A percentile compares a stretch with the other conserved stretches of the same genome.
These are phyloP conservation scores for Salvelinus sp. DNA, from an alignment of 2,113 vertebrate genomes.

Conservation along the genomic window DNA sequence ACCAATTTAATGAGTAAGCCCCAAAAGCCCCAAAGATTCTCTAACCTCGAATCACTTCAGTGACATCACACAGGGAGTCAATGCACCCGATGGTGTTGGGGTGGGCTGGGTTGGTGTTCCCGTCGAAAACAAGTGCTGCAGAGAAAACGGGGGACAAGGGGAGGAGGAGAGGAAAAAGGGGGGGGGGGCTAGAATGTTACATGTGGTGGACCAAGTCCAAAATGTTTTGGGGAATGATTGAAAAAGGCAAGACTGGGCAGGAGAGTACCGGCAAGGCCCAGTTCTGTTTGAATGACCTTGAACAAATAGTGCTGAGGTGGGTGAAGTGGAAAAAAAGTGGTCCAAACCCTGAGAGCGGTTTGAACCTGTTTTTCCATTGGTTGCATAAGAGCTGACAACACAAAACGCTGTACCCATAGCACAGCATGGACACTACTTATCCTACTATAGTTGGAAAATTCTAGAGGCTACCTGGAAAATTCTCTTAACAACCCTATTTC, in stretches of 20 bases:
- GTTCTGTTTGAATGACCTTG: not conserved
- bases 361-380: not conserved
- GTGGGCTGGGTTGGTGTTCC: constrained; percentile 81
- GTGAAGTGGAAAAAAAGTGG: not conserved
- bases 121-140: constrained; percentile 81
- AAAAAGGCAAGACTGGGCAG: not conserved
- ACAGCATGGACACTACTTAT: no score
- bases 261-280: not conserved
- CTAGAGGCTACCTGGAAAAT: not conserved
- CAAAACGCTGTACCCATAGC: not conserved
- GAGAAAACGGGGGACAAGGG: constrained; percentile 52
- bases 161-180: no score
- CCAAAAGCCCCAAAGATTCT: not conserved
- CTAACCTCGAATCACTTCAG: constrained; percentile 80
- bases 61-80: constrained; percentile 81
- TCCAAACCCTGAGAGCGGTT: not conserved
- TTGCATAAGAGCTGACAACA: not conserved
- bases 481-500: not conserved
- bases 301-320: not conserved
- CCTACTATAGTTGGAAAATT: not conserved
- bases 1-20: no score
- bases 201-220: not conserved
- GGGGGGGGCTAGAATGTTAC: not conserved
- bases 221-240: constrained; percentile 10
- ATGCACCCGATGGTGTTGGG: constrained; percentile 87